Base-by-base conservation (phyloP, 2,113 vertebrate species). In the Chinchilla lanigera region DNA sequence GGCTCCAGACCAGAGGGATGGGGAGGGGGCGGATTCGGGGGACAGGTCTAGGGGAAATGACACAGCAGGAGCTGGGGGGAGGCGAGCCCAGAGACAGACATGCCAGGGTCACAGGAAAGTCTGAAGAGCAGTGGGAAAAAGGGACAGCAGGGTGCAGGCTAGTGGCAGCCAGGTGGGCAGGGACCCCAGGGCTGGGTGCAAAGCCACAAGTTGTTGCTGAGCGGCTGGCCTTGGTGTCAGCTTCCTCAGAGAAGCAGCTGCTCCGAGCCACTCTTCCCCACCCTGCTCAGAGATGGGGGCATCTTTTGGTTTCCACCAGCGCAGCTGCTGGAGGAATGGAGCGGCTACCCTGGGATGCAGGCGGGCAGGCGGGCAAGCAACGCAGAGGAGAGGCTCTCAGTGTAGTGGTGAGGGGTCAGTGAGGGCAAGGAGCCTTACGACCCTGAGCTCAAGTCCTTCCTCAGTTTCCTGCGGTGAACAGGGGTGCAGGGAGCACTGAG, bases 211-310 rank as follows among this genome's bases (percentile, higher is more conserved):
- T 95, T 93, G 97, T 86, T 82, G 90, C 95, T 82, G 67, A 87
- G 75, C 60, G 44, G 88, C 96, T 89, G 96, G 94, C 67, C 92
- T 86, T 41, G 91, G 96, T 95, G 89, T 98, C 97, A 97, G 96
- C 96, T 97, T 98, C 97, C 97, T 94, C 26, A 0, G 41, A 85
- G 80, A 50, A 89, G 96, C 98, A 98, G 97, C 97, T 98, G 97
- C 95, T 95, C 61, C 0, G 58, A 93, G 92, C 91, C 35, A 30
- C 75, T 71, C 93, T 82, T 81, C 89, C 94, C 97, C 69, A 84
- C 60, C 58, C 67, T 26, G 12, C 84, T 89, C 47, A 41, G 22
- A 52, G 65, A 88, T 30, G 77, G 92, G 92, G 91, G 87, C 26
- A 1, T 89, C 95, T 90, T 61, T 81, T 92, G 65, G 60, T 94